Percentiles rank a stretch among this genome's conserved stretches.
Conservation (phyloP, 2,888 invertebrate species). For the Stenchaetothrips biformis region DNA sequence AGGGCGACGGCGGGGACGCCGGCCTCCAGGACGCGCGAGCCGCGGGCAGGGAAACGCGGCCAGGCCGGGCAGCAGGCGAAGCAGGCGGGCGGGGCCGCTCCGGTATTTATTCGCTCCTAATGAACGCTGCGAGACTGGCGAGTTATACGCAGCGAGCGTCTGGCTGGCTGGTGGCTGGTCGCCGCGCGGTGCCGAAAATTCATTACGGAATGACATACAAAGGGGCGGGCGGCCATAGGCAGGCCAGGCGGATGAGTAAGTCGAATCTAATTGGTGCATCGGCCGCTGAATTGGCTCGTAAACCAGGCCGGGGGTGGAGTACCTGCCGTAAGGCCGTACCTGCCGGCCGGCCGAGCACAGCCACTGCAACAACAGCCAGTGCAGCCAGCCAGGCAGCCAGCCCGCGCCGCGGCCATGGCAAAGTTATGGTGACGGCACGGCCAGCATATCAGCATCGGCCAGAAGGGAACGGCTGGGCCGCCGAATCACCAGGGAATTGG, state of each 20-base stretch:
- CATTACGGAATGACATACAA: too few species aligned
- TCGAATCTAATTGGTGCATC: constrained; percentile 18
- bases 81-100: neutral
- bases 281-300: neutral
- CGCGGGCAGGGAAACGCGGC: neutral
- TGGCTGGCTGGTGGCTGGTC: too few species aligned
- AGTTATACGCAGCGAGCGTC: too few species aligned
- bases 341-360: too few species aligned
- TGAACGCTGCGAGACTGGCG: neutral
- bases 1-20: neutral
- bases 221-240: too few species aligned
- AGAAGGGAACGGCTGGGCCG: neutral
- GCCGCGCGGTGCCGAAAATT: too few species aligned
- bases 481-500: neutral
- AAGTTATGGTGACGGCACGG: too few species aligned
- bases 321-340: too few species aligned
- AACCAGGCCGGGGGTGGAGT: neutral
- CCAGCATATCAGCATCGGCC: neutral
- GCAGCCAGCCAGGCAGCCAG: too few species aligned
- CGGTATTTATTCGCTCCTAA: constrained; percentile 2
- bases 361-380: too few species aligned
- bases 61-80: neutral
- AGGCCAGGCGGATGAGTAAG: neutral
- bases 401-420: too few species aligned
- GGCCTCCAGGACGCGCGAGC: neutral